phyloP scores from a whole-genome alignment of 2,113 vertebrate genomes.

The Saguinus midas region DNA sequence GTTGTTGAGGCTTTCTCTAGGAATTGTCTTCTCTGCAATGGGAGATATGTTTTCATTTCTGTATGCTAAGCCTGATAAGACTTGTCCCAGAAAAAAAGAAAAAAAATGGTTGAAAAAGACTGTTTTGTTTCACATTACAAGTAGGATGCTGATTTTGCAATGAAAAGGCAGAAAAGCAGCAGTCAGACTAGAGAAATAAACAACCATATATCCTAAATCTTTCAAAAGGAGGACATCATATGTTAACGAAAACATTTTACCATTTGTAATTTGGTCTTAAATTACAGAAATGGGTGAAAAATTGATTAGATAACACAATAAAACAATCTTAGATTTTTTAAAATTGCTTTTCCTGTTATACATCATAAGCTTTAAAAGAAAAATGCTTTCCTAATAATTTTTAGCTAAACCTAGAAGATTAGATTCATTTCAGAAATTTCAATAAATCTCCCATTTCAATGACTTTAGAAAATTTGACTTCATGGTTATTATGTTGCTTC shows the following conservation, averaged over 20 bases:
- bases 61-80: not conserved
- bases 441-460: not conserved
- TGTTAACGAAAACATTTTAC: not conserved
- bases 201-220: not conserved
- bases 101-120: not conserved
- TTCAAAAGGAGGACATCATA: not conserved
- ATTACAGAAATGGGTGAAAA: conserved; percentile 24
- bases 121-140: not conserved
- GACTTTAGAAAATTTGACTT: not conserved
- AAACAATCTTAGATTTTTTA: conserved; percentile 2
- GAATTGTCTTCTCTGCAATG: not conserved
- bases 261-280: conserved; percentile 24
- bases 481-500: not conserved
- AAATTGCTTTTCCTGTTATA: not conserved
- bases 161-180: not conserved
- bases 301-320: not conserved
- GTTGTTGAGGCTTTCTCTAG: not conserved
- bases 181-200: not conserved
- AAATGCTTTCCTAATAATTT: not conserved
- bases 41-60: not conserved
- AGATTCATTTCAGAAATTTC: not conserved
- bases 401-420: not conserved
- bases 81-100: not conserved
- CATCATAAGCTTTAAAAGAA: not conserved
- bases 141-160: not conserved